Evolutionary conservation across 2,888 invertebrate species (phyloP).

Genomic region (Spicauda simplicius): DNA sequence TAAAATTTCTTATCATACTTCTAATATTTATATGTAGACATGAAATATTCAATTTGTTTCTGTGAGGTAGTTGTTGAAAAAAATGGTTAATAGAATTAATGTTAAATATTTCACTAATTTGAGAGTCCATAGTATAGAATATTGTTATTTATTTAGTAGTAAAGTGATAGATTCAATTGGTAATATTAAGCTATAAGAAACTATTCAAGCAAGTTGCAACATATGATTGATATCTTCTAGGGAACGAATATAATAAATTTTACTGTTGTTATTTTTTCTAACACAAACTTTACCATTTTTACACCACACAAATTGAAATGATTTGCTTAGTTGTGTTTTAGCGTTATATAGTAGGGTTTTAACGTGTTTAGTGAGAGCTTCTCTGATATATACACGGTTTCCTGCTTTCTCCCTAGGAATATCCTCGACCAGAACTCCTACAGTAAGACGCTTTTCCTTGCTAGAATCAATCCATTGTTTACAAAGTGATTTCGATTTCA

Average conservation of each 20-base stretch:
- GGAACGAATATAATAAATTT: slow-evolving; percentile 38
- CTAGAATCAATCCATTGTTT: slow-evolving; percentile 43
- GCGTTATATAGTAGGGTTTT: slow-evolving; percentile 43
- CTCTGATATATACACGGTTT: slow-evolving; percentile 38
- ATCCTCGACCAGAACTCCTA: slow-evolving; percentile 40
- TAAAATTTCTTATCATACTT: slow-evolving; percentile 10
- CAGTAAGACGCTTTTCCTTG: slow-evolving; percentile 41
- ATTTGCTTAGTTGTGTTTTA: slow-evolving; percentile 35
- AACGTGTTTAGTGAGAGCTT: slow-evolving; percentile 43
- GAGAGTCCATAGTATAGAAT: slow-evolving; percentile 1
- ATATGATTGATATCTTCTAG: slow-evolving; percentile 25
- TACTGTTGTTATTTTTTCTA: slow-evolving; percentile 39
- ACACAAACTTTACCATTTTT: slow-evolving; percentile 43
- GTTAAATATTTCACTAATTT: slow-evolving; percentile 21
- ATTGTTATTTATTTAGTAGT: background rate
- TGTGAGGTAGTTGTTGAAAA: background rate
- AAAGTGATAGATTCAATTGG: background rate
- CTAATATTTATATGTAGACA: slow-evolving; percentile 28
- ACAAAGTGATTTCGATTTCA: slow-evolving; percentile 39
- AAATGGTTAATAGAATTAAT: slow-evolving; percentile 15
- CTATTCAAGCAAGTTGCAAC: background rate
- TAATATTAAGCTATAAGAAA: background rate
- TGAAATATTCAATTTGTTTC: background rate
- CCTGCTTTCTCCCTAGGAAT: slow-evolving; percentile 37
- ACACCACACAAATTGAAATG: slow-evolving; percentile 43